phyloP scores from a whole-genome alignment of 2,888 invertebrate genomes.

The Amphipoea oculea region DNA sequence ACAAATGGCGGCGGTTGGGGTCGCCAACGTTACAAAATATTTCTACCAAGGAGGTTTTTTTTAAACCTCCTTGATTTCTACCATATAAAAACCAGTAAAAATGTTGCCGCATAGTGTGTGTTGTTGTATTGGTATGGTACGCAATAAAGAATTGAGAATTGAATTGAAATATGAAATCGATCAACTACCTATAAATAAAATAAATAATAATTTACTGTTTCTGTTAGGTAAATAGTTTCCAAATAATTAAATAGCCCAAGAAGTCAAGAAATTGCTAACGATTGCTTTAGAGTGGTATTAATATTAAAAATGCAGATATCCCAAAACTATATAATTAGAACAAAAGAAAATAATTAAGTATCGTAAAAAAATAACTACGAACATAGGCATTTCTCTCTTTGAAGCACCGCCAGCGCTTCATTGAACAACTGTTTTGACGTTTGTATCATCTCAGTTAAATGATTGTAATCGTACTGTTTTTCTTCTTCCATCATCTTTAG shows the following conservation, averaged over 20 bases:
- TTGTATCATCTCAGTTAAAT: conserved; percentile 90
- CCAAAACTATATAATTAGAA: conserved; percentile 57
- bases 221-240: neutral
- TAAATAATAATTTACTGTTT: neutral
- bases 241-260: neutral
- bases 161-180: neutral
- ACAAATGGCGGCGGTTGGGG: conserved; percentile 88
- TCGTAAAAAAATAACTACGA: conserved; percentile 68
- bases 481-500: conserved; percentile 92
- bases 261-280: neutral
- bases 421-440: conserved; percentile 90
- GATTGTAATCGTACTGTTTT: conserved; percentile 90
- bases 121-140: too few relatives aligned
- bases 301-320: neutral
- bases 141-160: too few relatives aligned
- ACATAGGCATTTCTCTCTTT: conserved; percentile 85
- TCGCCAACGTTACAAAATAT: conserved; percentile 51
- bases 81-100: conserved; percentile 21
- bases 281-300: neutral
- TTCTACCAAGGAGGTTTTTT: conserved; percentile 20
- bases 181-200: conserved; percentile 4
- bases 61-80: conserved; percentile 13
- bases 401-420: conserved; percentile 87
- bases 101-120: conserved; percentile 29
- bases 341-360: conserved; percentile 48